Evolutionary conservation across 2,888 invertebrate species (phyloP).

Genomic region (Pristionchus arcanus): DNA sequence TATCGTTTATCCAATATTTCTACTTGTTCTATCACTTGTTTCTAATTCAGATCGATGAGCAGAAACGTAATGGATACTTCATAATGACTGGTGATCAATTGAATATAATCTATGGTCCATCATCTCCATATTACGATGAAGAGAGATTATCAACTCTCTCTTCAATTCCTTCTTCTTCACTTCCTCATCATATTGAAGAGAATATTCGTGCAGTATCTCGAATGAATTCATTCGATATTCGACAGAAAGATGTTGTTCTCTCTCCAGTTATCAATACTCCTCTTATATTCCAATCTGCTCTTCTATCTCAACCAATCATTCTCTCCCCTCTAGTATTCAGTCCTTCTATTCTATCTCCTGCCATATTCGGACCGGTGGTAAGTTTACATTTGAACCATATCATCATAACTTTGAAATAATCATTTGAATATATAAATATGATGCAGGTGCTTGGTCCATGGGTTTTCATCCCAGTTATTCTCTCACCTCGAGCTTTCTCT

Average conservation of each 20-base stretch:
- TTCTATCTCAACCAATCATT: constrained; percentile 59
- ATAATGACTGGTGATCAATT: constrained; percentile 68
- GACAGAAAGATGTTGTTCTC: constrained; percentile 64
- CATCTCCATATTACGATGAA: constrained; percentile 62
- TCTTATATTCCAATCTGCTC: constrained; percentile 48
- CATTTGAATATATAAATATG: too few relatives aligned
- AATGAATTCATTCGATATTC: constrained; percentile 65
- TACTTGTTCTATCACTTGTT: not conserved
- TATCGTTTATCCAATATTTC: not conserved
- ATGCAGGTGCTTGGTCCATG: constrained; percentile 71
- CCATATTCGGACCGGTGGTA: constrained; percentile 74
- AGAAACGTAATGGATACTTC: constrained; percentile 72
- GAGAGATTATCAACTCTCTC: constrained; percentile 45
- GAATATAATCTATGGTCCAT: constrained; percentile 68
- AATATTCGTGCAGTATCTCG: constrained; percentile 70
- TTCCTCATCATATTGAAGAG: constrained; percentile 59
- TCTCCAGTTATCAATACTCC: constrained; percentile 60
- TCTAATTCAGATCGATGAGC: constrained; percentile 64
- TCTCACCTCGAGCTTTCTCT: constrained; percentile 74
- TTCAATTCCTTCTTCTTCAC: constrained; percentile 6
- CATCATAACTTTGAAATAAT: constrained; percentile 22
- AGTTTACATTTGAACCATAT: not conserved
- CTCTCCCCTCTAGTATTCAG: constrained; percentile 73
- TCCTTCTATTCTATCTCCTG: constrained; percentile 72
- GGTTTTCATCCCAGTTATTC: constrained; percentile 75